Base-by-base conservation (phyloP, 2,797 vertebrate genomes). In the Danio tinwini region DNA sequence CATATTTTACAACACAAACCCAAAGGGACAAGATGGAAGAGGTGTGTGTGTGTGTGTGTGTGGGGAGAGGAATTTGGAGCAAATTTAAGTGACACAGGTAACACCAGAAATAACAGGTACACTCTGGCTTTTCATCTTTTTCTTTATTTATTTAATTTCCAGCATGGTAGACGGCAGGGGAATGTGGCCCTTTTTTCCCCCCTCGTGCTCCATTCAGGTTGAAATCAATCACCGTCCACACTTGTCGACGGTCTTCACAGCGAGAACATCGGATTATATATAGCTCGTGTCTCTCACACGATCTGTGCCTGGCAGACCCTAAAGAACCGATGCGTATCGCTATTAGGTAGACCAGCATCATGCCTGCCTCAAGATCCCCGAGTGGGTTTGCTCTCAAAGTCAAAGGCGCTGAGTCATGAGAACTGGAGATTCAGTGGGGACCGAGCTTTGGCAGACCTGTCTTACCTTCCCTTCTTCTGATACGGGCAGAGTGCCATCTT, bases 381-480 rank as follows among this genome's bases (percentile, higher is more conserved):
- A 37, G 56, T 78, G 75, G 58, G 56, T 77, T 80, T 65, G 49
- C 73, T 79, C 64, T 71, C 55, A 75, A 82, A 75, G 72, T 74
- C 65, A 81, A 80, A 82, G 68, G 40, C 14, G 80, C 82, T 68
- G 65, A 81, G 74, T 83, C 84, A 85, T 56, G 70, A 81, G 73
- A 80, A 82, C 55, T 59, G 44, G 40, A 65, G 77, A 77, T 89
- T 92, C 92, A 90, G 81, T 85, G 74, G 90, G 88, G 91, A 93
- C 88, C 87, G 82, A 81, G 86, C 84, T 92, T 81, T 93, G 91
- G 92, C 92, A 92, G 87, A 86, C 89, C 88, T 89, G 86, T 89
- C 87, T 93, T 92, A 92, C 91, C 92, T 92, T 94, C 91, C 86
- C 84, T 88, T 88, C 90, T 92, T 89, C 88, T 89, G 88, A 92